Evolutionary conservation across 64 coral and sea anemone species (phyloP).

Genomic region (Stichodactyla helianthus): DNA sequence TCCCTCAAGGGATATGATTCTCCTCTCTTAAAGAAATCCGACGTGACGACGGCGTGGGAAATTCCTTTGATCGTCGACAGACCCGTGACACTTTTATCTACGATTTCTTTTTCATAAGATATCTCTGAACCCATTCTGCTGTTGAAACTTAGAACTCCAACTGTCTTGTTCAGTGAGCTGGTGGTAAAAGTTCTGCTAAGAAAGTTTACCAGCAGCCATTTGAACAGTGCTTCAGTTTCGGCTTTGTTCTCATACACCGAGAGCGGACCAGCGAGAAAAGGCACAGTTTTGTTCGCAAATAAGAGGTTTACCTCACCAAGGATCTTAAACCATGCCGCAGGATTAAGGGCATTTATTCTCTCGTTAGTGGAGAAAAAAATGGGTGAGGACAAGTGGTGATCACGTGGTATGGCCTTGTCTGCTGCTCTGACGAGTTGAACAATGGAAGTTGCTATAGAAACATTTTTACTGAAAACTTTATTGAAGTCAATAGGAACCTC

Average conservation of each 20-base stretch:
- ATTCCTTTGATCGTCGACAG: not conserved
- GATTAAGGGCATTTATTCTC: not conserved
- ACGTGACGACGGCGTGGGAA: not conserved
- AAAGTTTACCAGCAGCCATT: not conserved
- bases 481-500: not conserved
- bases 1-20: not conserved
- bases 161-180: not conserved
- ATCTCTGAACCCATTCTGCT: not conserved
- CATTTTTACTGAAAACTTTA: not conserved
- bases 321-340: not conserved
- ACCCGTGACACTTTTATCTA: not conserved
- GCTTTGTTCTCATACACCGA: not conserved
- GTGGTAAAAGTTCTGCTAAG: not conserved
- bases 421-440: not conserved
- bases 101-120: not conserved
- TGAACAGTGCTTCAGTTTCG: not conserved
- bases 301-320: not conserved
- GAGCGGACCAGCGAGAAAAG: not conserved
- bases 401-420: not conserved
- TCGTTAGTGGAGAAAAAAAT: not conserved
- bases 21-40: not conserved
- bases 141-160: slow-evolving; percentile 1
- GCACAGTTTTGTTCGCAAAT: slow-evolving; percentile 6
- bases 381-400: not conserved
- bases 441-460: not conserved